phyloP scores from a whole-genome alignment of 2,888 invertebrate species.

The Vanessa cardui region DNA sequence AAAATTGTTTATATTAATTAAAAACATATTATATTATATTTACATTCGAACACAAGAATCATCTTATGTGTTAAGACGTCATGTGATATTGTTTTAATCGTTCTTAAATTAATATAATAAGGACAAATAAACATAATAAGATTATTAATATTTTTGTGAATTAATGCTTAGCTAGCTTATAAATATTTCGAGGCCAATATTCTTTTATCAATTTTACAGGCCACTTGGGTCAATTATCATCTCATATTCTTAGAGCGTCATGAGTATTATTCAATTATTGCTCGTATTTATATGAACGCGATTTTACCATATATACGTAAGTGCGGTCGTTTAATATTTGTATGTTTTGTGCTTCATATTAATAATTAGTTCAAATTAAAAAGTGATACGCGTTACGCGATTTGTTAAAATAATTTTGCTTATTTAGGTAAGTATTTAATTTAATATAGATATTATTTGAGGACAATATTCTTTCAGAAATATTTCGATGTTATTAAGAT shows the following conservation, averaged over 20 bases:
- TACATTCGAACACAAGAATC: not conserved
- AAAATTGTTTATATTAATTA: not conserved
- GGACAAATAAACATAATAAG: not conserved
- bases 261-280: conserved; percentile 22
- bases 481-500: not conserved
- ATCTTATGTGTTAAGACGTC: not conserved
- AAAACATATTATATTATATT: not conserved
- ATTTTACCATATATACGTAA: not conserved
- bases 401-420: too few relatives aligned
- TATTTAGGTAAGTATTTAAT: not conserved
- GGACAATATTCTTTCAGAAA: not conserved
- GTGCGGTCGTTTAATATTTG: not conserved
- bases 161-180: not conserved
- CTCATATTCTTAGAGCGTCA: conserved; percentile 57
- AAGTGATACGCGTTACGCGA: too few relatives aligned
- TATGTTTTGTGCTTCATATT: not conserved
- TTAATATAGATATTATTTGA: not conserved
- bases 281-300: not conserved
- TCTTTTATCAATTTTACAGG: conserved; percentile 59
- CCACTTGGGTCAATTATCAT: conserved; percentile 65
- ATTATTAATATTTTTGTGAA: not conserved
- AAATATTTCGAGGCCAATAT: conserved; percentile 46
- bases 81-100: not conserved
- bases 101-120: not conserved
- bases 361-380: too few relatives aligned